Evolutionary conservation across 2,113 vertebrate genomes (phyloP), one percentile per base, ranked within the genome.

Genomic region (Isichthys henryi): DNA sequence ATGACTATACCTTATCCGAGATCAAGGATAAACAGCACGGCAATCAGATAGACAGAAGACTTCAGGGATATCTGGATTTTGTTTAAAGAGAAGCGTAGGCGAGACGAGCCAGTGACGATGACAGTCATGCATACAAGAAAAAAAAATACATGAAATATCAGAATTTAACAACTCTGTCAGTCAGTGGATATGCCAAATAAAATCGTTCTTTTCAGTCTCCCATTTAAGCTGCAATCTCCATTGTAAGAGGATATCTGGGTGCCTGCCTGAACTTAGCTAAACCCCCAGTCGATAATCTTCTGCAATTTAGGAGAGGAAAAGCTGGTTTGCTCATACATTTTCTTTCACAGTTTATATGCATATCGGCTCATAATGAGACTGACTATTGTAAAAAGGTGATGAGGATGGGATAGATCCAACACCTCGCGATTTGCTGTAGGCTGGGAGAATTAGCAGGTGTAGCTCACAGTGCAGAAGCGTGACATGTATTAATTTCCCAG

Each of bases 311-410:
- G 23, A 83, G 77, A 49, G 88, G 53, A 89, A 90, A 77, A 58
- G 89, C 90, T 90, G 90, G 89, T 91, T 90, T 93, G 90, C 92
- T 91, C 92, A 31, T 92, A 89, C 89, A 92, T 92, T 86, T 90
- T 90, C 88, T 88, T 93, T 94, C 93, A 94, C 93, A 94, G 93
- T 94, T 94, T 94, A 93, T 92, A 93, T 90, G 92, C 92, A 92
- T 92, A 91, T 90, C 88, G 10, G 82, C 89, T 39, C 92, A 93
- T 93, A 93, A 94, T 94, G 92, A 94, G 90, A 39, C 89, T 87
- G 89, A 90, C 89, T 92, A 91, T 93, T 92, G 90, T 90, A 88
- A 77, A 91, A 90, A 93, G 93, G 92, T 93, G 93, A 92, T 48
- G 91, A 90, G 89, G 92, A 90, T 80, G 84, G 90, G 91, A 88